Evolutionary conservation across 2,113 vertebrate species (phyloP).

Genomic region (Hippocampus zosterae): DNA sequence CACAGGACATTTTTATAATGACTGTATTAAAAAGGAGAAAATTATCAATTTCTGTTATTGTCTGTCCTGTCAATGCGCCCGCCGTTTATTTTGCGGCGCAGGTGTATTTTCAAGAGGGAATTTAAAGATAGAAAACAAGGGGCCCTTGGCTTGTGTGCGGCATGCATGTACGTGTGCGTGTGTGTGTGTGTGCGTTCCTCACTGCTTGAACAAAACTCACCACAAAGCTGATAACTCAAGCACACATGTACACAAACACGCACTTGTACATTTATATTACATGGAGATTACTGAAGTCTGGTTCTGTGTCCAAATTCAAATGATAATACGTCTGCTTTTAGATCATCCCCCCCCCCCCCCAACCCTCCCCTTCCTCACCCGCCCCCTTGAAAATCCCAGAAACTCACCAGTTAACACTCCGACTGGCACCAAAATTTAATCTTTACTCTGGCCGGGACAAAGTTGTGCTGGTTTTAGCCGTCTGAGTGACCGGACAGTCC

Average conservation of each 20-base stretch:
- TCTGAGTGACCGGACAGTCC: slow-evolving; percentile 28
- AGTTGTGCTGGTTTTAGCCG: slow-evolving; percentile 52
- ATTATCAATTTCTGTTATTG: slow-evolving; percentile 65
- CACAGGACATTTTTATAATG: slow-evolving; percentile 81
- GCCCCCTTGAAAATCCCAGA: slow-evolving; percentile 54
- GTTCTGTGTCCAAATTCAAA: slow-evolving; percentile 53
- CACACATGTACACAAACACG: slow-evolving; percentile 11
- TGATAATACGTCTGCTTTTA: slow-evolving; percentile 61
- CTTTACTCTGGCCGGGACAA: slow-evolving; percentile 51
- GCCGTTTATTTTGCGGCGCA: neutral
- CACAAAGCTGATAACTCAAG: neutral
- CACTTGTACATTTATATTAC: slow-evolving; percentile 31
- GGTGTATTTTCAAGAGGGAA: neutral
- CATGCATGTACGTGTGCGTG: neutral
- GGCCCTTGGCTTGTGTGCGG: neutral
- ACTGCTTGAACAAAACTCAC: neutral
- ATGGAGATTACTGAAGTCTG: slow-evolving; percentile 48
- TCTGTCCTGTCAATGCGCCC: neutral
- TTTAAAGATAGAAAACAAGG: neutral
- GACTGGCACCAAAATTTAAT: slow-evolving; percentile 59
- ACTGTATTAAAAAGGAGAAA: slow-evolving; percentile 69
- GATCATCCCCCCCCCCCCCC: slow-evolving; percentile 61
- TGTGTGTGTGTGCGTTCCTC: neutral
- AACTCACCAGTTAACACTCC: slow-evolving; percentile 59
- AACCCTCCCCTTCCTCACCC: slow-evolving; percentile 47